A percentile compares a stretch with the other conserved stretches of the same genome.
Evolutionary conservation across 2,888 invertebrate genomes (phyloP).

Genomic region (Coelogynopora nodosa): DNA sequence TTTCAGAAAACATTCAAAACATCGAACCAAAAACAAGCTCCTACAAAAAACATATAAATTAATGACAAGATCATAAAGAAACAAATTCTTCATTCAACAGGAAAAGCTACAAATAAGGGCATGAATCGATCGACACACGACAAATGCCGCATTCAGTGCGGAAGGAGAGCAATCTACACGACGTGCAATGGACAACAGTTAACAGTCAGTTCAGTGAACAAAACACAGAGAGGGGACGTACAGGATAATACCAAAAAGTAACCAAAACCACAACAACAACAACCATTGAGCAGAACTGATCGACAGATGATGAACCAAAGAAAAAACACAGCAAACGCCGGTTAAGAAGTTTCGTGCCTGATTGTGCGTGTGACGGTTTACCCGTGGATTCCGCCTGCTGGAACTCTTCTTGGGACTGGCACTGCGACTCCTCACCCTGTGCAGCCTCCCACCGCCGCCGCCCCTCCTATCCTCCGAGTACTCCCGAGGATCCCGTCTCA

Average conservation of each 20-base stretch:
- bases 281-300: neutral
- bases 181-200: neutral
- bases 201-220: neutral
- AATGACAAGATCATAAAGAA: too few species aligned
- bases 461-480: neutral
- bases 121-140: too few species aligned
- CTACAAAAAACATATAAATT: too few species aligned
- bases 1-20: too few species aligned
- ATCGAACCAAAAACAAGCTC: too few species aligned
- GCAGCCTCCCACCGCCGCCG: neutral
- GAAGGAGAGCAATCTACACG: too few species aligned
- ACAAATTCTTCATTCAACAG: too few species aligned
- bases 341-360: neutral
- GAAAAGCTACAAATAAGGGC: too few species aligned
- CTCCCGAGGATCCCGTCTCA: neutral
- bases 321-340: neutral
- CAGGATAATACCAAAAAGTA: too few species aligned
- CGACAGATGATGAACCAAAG: neutral
- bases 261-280: neutral
- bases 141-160: too few species aligned
- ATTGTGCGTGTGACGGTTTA: neutral
- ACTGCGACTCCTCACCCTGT: neutral
- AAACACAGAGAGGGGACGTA: too few species aligned
- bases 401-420: constrained; percentile 1
- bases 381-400: neutral